Evolutionary conservation across 2,797 vertebrate species (phyloP), one percentile per base, ranked within the genome.

Genomic region (Distichodus sexfasciatus): DNA sequence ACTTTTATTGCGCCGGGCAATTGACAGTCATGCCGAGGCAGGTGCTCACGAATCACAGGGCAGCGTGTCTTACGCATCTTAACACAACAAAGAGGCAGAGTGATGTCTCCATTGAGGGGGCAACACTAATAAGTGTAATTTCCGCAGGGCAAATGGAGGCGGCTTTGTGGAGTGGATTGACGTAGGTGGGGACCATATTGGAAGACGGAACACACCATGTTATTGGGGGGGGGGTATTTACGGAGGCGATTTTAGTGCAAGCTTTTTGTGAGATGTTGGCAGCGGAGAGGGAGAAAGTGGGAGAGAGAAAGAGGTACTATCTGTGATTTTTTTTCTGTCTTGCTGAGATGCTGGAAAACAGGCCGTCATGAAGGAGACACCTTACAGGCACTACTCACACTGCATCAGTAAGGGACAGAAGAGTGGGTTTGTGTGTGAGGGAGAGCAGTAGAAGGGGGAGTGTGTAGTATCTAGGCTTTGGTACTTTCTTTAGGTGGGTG

Each of bases 341-440:
- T 2, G 24, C 41, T 51, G 46, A 54, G 19, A 47, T 14, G 38
- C 41, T 55, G n/a, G 7, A 65, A 69, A 63, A 35, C 59, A 72
- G 38, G 14, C 33, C 26, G 51, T 61, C 50, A 67, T 57, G 64
- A 40, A 69, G 12, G 15, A 51, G 29, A 40, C n/a, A 46, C 43
- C 11, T 15, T 35, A 10, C 10, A 33, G 31, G 26, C 9, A 23
- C n/a, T 66, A 23, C 31, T 33, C 31, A n/a, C n/a, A 29, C 41
- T 21, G 14, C 10, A 9, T 47, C 31, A 57, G 44, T 47, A 66
- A 50, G 57, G 5, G 11, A 31, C 40, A 51, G 24, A 21, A 55
- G 29, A 53, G n/a, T 62, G 0, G 3, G 28, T 38, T 6, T 47
- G 23, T 35, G 11, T 67, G 24, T 40, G 41, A n/a, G n/a, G n/a